phyloP scores from a whole-genome alignment of 2,888 invertebrate species.

The Resseliella maxima region DNA sequence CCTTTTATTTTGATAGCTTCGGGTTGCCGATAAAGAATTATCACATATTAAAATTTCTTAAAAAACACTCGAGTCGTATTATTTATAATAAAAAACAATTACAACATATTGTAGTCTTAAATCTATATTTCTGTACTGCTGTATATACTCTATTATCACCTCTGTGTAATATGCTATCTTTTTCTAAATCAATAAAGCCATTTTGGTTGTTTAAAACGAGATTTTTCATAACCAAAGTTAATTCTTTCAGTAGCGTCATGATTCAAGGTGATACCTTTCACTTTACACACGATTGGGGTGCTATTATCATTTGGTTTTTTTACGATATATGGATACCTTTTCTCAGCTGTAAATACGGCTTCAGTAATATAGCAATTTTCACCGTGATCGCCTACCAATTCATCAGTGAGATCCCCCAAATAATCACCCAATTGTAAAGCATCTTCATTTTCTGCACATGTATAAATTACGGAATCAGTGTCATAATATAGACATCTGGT shows the following conservation, averaged over 20 bases:
- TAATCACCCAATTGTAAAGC: slow-evolving; percentile 61
- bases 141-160: background rate
- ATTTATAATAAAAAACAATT: background rate
- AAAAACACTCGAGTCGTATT: background rate
- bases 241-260: background rate
- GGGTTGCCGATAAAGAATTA: background rate
- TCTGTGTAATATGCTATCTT: background rate
- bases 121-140: background rate
- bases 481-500: slow-evolving; percentile 63
- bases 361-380: slow-evolving; percentile 61
- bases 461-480: slow-evolving; percentile 64
- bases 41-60: background rate
- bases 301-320: background rate
- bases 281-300: slow-evolving; percentile 11
- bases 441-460: slow-evolving; percentile 58
- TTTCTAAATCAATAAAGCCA: background rate
- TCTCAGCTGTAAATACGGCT: background rate
- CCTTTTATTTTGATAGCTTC: background rate
- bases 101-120: slow-evolving; percentile 59
- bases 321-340: background rate
- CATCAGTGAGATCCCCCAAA: slow-evolving; percentile 64
- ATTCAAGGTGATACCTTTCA: background rate
- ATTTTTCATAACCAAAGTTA: slow-evolving; percentile 19
- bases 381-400: slow-evolving; percentile 61
- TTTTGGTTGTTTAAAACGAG: background rate